phyloP scores from a whole-genome alignment of 2,797 vertebrate species.

The Diplodus sargus region DNA sequence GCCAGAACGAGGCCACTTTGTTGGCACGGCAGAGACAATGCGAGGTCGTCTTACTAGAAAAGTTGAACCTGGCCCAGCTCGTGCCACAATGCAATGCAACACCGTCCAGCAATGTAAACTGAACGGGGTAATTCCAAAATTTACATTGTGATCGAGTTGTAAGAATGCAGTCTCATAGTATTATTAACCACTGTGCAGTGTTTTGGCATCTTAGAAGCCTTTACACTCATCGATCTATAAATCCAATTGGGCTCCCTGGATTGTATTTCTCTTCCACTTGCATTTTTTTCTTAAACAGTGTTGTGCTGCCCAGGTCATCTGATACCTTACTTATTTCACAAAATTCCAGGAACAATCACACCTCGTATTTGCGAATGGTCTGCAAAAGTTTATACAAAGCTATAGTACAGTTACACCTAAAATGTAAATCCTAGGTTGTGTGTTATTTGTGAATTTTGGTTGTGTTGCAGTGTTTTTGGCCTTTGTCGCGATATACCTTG shows the following conservation, averaged over 20 bases:
- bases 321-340: conserved; percentile 10
- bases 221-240: conserved; percentile 6
- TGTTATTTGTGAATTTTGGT: background rate
- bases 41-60: conserved; percentile 5
- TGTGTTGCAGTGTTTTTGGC: too few relatives aligned
- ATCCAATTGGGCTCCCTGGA: background rate
- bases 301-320: background rate
- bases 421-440: background rate
- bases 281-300: background rate
- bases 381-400: background rate
- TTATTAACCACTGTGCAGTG: conserved; percentile 20
- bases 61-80: conserved; percentile 21
- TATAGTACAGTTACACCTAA: background rate
- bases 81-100: conserved; percentile 2
- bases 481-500: too few relatives aligned
- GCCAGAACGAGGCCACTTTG: conserved; percentile 52
- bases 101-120: conserved; percentile 4
- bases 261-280: conserved; percentile 11
- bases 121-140: conserved; percentile 3
- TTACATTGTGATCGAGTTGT: conserved; percentile 6
- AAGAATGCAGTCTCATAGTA: conserved; percentile 9
- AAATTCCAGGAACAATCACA: background rate
- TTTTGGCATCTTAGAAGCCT: conserved; percentile 22
- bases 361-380: background rate
- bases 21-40: conserved; percentile 36